Conservation (phyloP, 1,140 invertebrate species). For the Tetragonula clypearis region DNA sequence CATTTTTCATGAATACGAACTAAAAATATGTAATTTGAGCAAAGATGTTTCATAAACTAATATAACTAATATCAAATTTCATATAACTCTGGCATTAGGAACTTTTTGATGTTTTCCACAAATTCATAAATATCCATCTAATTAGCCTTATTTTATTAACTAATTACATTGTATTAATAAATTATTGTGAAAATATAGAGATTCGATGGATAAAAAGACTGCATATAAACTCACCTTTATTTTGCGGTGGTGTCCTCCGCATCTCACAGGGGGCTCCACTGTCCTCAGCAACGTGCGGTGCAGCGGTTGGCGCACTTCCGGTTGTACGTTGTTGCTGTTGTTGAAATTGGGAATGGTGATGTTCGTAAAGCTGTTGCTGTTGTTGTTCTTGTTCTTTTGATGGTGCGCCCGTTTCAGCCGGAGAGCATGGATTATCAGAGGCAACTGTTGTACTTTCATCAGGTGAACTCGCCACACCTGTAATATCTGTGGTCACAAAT, state of each 20-base stretch:
- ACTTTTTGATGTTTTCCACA: not conserved
- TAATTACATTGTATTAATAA: not conserved
- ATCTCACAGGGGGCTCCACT: slow-evolving; percentile 79
- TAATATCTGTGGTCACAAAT: slow-evolving; percentile 59
- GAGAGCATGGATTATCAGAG: slow-evolving; percentile 48
- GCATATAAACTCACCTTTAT: slow-evolving; percentile 75
- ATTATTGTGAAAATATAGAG: not conserved
- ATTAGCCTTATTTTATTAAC: not conserved
- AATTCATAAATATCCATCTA: not conserved
- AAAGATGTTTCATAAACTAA: not conserved
- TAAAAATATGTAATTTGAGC: not conserved
- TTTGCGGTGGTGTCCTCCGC: slow-evolving; percentile 80
- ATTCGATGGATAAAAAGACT: not conserved
- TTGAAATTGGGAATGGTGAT: slow-evolving; percentile 59
- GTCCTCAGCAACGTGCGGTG: slow-evolving; percentile 66
- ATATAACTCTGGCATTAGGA: not conserved
- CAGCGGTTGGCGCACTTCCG: slow-evolving; percentile 57
- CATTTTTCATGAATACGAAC: not conserved
- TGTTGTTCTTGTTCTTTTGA: slow-evolving; percentile 55
- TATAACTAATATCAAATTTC: not conserved
- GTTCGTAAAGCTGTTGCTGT: slow-evolving; percentile 51
- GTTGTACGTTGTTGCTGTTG: slow-evolving; percentile 64
- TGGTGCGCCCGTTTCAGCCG: slow-evolving; percentile 52
- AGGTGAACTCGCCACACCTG: slow-evolving; percentile 60
- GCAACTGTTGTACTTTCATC: slow-evolving; percentile 59